phyloP scores from a whole-genome alignment of 2,888 invertebrate genomes.

The Tillus elongatus region DNA sequence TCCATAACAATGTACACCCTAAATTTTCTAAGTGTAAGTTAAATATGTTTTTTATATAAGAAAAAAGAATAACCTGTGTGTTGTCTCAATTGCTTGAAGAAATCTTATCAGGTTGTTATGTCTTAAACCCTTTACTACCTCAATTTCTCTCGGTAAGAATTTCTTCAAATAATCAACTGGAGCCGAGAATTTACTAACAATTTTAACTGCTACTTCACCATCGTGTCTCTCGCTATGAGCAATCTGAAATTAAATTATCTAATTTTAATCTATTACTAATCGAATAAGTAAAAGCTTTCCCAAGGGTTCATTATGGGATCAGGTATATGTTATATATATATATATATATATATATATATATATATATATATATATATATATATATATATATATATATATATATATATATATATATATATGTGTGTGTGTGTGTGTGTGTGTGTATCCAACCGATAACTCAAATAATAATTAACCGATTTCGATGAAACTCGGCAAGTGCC shows the following conservation, averaged over 20 bases:
- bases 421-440: too few relatives aligned
- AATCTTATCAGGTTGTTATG: conserved; percentile 74
- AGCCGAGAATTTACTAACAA: conserved; percentile 73
- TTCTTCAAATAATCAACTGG: conserved; percentile 72
- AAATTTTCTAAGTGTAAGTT: conserved; percentile 9
- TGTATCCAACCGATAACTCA: too few relatives aligned
- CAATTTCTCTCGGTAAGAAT: conserved; percentile 73
- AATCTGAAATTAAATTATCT: conserved; percentile 46
- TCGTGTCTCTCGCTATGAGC: conserved; percentile 66
- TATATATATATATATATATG: too few relatives aligned
- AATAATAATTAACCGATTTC: too few relatives aligned
- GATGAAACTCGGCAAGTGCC: too few relatives aligned
- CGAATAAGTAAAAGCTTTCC: too few relatives aligned
- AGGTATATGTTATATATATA: too few relatives aligned
- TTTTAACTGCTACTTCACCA: conserved; percentile 71
- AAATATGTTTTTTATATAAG: conserved; percentile 2
- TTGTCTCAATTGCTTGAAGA: conserved; percentile 76
- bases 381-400: too few relatives aligned
- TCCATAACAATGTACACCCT: conserved; percentile 82
- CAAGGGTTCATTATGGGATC: too few relatives aligned
- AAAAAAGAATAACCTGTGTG: conserved; percentile 52
- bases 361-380: too few relatives aligned
- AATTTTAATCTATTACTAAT: too few relatives aligned
- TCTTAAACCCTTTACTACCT: conserved; percentile 70
- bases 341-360: too few relatives aligned